Percentiles rank a stretch among this genome's conserved stretches.
Conservation (phyloP, 2,113 vertebrate species). For the Pardalotus punctatus region DNA sequence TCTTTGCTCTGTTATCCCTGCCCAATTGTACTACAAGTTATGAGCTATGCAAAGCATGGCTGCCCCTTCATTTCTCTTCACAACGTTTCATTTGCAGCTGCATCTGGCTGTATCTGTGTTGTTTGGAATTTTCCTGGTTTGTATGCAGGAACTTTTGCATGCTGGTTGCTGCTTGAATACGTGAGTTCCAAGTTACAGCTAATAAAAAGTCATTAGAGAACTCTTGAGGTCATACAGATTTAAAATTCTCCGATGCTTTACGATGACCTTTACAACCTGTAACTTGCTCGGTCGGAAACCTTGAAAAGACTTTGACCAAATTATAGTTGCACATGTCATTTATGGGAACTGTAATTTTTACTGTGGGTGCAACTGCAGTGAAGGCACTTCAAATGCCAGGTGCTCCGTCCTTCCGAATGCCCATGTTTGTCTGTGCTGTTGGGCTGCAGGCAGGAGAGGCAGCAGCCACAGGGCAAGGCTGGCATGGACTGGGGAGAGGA, state of each 20-base stretch:
- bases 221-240: neutral
- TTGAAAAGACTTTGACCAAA: constrained; percentile 46
- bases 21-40: neutral
- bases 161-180: neutral
- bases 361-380: neutral
- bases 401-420: neutral
- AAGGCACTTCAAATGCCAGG: neutral
- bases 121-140: neutral
- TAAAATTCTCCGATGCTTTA: neutral
- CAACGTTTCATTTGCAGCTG: neutral
- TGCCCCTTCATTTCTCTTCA: neutral
- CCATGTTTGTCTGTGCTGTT: neutral
- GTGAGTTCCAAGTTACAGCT: neutral
- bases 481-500: neutral
- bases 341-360: constrained; percentile 42
- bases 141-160: neutral
- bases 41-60: neutral
- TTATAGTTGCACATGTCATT: neutral
- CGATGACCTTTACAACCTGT: neutral
- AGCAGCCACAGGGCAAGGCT: neutral
- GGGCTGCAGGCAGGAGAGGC: neutral
- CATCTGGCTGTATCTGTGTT: rapidly evolving
- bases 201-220: neutral
- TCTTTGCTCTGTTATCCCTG: neutral
- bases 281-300: neutral